These are phyloP conservation scores for Nudaria mundana DNA, from an alignment of 2,888 invertebrate genomes.

Conservation along the genomic window DNA sequence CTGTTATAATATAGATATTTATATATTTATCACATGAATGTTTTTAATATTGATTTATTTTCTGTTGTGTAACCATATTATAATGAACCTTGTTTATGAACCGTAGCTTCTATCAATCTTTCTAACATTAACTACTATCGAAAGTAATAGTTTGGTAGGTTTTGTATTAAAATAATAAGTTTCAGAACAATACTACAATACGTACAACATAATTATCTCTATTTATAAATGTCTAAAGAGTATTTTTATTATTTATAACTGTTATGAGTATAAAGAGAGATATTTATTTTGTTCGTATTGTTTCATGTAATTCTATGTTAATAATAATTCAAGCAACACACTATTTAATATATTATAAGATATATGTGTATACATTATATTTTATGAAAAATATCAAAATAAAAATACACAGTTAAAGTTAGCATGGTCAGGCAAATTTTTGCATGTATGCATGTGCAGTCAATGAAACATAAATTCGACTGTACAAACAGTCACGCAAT, in stretches of 20 bases:
- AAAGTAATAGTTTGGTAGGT: constrained; percentile 13
- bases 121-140: constrained; percentile 8
- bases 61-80: constrained; percentile 47
- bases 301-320: constrained; percentile 1
- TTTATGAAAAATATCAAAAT: no score
- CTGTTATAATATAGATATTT: constrained; percentile 41
- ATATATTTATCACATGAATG: constrained; percentile 52
- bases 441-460: no score
- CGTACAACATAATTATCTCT: constrained; percentile 4
- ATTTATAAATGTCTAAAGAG: background rate
- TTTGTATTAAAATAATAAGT: constrained; percentile 22
- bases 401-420: no score
- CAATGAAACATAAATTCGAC: no score
- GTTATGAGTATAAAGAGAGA: background rate
- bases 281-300: constrained; percentile 2
- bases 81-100: constrained; percentile 29
- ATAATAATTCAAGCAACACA: no score
- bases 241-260: no score
- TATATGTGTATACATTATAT: no score
- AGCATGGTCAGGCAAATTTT: no score
- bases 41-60: constrained; percentile 65
- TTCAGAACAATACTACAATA: constrained; percentile 18
- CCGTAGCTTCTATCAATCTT: constrained; percentile 24
- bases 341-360: no score
- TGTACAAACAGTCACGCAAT: no score